Evolutionary conservation across 2,797 vertebrate species (phyloP), one percentile per base, ranked within the genome.

Genomic region (Sardinella longiceps): DNA sequence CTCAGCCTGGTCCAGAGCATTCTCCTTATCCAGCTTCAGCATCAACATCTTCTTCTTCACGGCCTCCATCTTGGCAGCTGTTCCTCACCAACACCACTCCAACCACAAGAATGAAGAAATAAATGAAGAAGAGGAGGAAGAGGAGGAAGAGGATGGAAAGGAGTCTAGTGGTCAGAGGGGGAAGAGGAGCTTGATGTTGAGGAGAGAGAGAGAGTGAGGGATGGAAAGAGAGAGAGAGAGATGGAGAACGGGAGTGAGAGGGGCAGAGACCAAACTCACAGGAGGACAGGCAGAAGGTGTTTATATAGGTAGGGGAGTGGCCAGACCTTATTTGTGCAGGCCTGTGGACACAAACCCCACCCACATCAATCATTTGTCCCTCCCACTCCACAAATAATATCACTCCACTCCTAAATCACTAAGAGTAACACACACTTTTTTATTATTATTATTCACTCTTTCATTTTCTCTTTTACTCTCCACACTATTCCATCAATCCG

Each of bases 11-110:
- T 99, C 98, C 86, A 99, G 86, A 6, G 97, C 98, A 0, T 98
- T 98, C 91, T 99, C 98, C 94, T 99, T 99, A 94, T 99, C 98
- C 94, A 98, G 66, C 89, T 99, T 99, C 89, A 99, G 93, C 97
- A 98, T 98, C 86, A 98, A 94, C 97, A 99, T 99, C 93, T 98
- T 98, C 92, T 99, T 99, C 93, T 99, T 99, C 94, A 99, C 96
- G 94, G 97, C 98, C 93, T 99, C 98, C 98, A 99, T 99, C 88
- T 93, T 87, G 84, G 84, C 81, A 80, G 46, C 85, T 83, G 58
- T 85, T 82, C 56, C 23, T 56, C 80, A 63, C 82, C 83, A 66
- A 85, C 39, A 53, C 37, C 4, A 5, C 4, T n/a, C 39, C 23
- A 85, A 45, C 60, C 14, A 25, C 15, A 83, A 23, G 5, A 63